Conservation (phyloP, 1,140 invertebrate genomes). For the Drosophila baimaii region DNA sequence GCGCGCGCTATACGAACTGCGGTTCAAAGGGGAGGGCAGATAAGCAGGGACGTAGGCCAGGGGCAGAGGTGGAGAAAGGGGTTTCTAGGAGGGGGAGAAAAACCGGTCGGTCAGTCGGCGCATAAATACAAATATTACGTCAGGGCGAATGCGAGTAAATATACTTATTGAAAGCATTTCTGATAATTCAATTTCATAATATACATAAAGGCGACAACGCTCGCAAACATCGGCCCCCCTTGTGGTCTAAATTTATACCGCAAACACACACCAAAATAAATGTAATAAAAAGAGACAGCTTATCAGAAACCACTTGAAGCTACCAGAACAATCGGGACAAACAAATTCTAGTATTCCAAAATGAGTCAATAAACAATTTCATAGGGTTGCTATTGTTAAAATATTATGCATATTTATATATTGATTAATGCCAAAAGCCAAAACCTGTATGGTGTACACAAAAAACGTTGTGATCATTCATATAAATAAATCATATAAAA, state of each 20-base stretch:
- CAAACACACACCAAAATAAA: constrained; percentile 4
- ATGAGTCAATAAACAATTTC: constrained; percentile 1
- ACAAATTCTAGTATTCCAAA: neutral
- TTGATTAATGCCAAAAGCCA: neutral
- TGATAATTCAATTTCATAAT: constrained; percentile 11
- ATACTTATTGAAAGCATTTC: constrained; percentile 11
- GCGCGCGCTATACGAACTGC: constrained; percentile 17
- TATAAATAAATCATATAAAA: neutral
- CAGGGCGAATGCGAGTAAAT: constrained; percentile 8
- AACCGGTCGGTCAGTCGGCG: constrained; percentile 18
- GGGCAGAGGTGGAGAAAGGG: neutral
- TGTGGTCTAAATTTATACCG: constrained; percentile 29
- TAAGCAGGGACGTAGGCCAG: neutral
- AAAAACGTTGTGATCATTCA: neutral
- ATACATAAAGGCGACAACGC: neutral
- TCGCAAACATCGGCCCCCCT: constrained; percentile 12
- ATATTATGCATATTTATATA: neutral
- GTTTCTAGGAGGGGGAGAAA: neutral
- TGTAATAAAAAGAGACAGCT: neutral
- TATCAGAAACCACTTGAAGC: constrained; percentile 8
- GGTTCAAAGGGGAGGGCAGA: constrained; percentile 4
- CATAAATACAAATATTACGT: constrained; percentile 31
- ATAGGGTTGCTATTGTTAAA: neutral
- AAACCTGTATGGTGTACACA: neutral
- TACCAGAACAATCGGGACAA: constrained; percentile 1